Evolutionary conservation across 1,140 invertebrate species (phyloP).

Genomic region (Chymomyza costata): DNA sequence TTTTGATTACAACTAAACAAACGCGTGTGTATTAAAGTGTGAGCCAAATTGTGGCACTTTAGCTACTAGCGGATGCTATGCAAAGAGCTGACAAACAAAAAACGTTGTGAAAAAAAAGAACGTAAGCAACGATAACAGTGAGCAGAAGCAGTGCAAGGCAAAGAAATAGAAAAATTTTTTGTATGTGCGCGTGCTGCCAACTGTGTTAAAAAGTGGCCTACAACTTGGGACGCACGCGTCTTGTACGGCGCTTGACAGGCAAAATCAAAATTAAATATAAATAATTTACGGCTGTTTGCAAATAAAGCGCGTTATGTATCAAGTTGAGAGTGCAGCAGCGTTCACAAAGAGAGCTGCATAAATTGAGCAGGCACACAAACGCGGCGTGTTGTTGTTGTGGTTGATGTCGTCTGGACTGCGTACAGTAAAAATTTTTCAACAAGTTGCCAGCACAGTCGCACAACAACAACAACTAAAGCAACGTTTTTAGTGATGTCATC

Average conservation of each 20-base stretch:
- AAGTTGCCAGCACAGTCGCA: conserved; percentile 44
- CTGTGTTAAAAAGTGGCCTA: conserved; percentile 28
- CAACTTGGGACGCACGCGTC: no score
- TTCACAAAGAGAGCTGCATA: no score
- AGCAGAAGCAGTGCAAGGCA: no score
- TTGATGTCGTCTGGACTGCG: conserved; percentile 23
- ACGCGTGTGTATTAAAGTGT: conserved; percentile 11
- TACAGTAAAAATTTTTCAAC: conserved; percentile 47
- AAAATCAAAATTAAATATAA: no score
- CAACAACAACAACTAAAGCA: conserved; percentile 57
- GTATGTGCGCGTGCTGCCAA: conserved; percentile 38
- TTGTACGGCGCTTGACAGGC: no score
- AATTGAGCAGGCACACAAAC: conserved; percentile 4
- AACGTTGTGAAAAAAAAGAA: no score
- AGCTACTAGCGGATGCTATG: conserved; percentile 22
- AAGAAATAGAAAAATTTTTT: conserved; percentile 36
- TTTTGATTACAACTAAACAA: conserved; percentile 27
- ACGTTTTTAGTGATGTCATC: conserved; percentile 73
- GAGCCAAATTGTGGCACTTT: conserved; percentile 18
- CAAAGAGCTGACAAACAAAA: conserved; percentile 18
- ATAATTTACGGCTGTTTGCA: no score
- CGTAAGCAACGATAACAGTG: conserved; percentile 36
- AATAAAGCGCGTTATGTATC: no score
- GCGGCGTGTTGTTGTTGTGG: not conserved
- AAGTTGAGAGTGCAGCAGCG: no score